phyloP scores from a whole-genome alignment of 1,140 invertebrate species.

The Polyergus mexicanus region DNA sequence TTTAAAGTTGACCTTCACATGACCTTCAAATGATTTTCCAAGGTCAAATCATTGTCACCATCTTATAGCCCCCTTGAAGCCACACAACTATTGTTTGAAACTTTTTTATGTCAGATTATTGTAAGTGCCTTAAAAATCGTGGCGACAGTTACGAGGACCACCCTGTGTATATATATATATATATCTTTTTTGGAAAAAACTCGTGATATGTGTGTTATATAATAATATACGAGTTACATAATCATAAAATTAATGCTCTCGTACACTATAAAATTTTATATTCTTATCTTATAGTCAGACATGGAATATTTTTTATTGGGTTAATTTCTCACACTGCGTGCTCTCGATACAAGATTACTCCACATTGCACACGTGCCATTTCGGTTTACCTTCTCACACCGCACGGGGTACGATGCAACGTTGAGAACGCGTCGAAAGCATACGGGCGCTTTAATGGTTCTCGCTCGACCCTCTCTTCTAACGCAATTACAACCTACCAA shows the following conservation, averaged over 20 bases:
- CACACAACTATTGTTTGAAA: too few species aligned
- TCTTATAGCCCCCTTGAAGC: too few species aligned
- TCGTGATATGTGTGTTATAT: neutral
- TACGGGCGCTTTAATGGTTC: conserved; percentile 34
- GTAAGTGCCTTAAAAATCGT: too few species aligned
- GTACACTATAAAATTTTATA: neutral
- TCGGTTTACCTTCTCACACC: conserved; percentile 11
- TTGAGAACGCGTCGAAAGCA: conserved; percentile 14
- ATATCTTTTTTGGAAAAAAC: neutral
- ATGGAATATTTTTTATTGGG: conserved; percentile 9
- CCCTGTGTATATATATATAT: too few species aligned
- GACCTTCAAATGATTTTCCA: too few species aligned
- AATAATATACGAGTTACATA: neutral
- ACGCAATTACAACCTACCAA: conserved; percentile 25
- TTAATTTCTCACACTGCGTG: neutral
- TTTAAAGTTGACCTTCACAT: too few species aligned
- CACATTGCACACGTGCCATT: conserved; percentile 42
- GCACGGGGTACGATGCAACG: neutral
- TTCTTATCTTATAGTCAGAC: neutral
- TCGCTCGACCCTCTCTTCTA: conserved; percentile 7
- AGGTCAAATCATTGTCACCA: too few species aligned
- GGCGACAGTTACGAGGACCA: too few species aligned
- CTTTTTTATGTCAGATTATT: too few species aligned
- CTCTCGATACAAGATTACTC: neutral
- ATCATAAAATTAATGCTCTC: conserved; percentile 2